Base-by-base conservation (phyloP, 2,797 vertebrate species). In the Spinus olivaceus region DNA sequence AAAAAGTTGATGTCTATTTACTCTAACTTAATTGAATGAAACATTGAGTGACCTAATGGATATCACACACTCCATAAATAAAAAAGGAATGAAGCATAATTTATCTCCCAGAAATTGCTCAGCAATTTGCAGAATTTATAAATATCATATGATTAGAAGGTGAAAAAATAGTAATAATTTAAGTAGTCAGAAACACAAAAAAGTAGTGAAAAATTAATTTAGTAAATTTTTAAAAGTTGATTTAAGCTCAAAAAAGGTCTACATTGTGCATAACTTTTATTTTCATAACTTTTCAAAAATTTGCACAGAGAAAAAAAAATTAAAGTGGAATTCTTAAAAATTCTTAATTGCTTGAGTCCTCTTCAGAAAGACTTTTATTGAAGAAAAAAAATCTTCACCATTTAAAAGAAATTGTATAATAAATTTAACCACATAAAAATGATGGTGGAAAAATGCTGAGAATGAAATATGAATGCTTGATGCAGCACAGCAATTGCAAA, bases 401-500 rank as follows among this genome's bases (percentile, higher is more conserved):
- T 51, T 77, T 71, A 69, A 90, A 97, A 77, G 13, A 80, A 89
- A 67, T 56, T 41, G 63, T 92, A 66, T 27, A 54, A 81, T 81
- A 81, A 86, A 91, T 19, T 76, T 81, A 79, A 51, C 23, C 16
- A 39, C 54, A 88, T 78, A 17, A 89, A 86, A 94, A 92, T 90
- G 12, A 39, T 30, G 22, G 47, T 24, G 42, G 17, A 81, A 86
- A 87, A 80, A 92, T 56, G 5, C 6, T 8, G 46, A 80, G 27
- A 47, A 73, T 66, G 81, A 94, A 92, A 86, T 95, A 91, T 44
- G 79, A 95, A 96, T 88, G 60, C 4, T 7, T 71, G 50, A 24
- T 64, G 44, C 65, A 76, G 24, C 51, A 86, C 72, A 94, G 54
- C 69, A 81, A 74, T 57, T 8, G 2, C 23, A 82, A 88, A 96